These are phyloP conservation scores for Microtus montanus DNA, from an alignment of 2,113 vertebrate species.

Conservation along the genomic window DNA sequence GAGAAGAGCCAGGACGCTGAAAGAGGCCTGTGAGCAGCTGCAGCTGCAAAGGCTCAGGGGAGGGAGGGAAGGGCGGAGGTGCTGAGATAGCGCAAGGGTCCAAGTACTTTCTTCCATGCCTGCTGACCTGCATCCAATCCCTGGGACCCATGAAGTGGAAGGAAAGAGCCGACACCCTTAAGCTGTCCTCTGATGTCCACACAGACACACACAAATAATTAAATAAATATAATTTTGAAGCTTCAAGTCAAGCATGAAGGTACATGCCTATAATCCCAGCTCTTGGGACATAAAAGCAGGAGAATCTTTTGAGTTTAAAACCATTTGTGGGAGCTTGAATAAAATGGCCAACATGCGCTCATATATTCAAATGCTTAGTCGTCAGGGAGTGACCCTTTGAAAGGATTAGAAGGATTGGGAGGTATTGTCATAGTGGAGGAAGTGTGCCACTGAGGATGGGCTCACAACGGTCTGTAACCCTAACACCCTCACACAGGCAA, in stretches of 20 bases:
- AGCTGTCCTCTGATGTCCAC: background rate
- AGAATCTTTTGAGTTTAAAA: background rate
- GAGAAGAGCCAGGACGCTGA: background rate
- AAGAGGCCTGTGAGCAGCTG: background rate
- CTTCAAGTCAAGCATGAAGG: background rate
- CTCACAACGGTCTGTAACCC: background rate
- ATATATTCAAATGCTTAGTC: background rate
- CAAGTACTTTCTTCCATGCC: background rate
- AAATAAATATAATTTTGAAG: background rate
- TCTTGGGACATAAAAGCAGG: background rate
- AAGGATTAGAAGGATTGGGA: background rate
- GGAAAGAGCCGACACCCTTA: no score
- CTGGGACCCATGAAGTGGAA: background rate
- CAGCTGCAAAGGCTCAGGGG: background rate
- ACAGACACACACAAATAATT: background rate
- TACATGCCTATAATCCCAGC: background rate
- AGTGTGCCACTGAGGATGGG: background rate
- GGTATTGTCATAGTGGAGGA: background rate
- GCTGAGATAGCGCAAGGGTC: no score
- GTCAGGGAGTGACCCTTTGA: background rate
- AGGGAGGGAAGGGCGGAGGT: background rate
- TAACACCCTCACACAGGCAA: no score
- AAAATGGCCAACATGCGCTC: background rate
- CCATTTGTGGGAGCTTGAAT: no score
- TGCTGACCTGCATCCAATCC: background rate